Evolutionary conservation across 2,797 vertebrate genomes (phyloP).

Genomic region (Heteromormyrus szaboi): DNA sequence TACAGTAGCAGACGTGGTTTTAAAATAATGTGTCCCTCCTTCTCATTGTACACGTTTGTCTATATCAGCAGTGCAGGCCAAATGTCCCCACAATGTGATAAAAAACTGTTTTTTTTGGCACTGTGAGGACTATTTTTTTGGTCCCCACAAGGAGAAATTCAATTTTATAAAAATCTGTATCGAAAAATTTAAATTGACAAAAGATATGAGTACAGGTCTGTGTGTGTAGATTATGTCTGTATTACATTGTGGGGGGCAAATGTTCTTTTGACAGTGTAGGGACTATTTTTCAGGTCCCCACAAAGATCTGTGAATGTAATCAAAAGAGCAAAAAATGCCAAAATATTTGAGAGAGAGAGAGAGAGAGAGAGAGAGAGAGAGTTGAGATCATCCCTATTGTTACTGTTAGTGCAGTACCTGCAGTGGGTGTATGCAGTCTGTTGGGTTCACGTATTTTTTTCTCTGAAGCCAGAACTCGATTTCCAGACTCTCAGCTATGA

Average conservation of each 20-base stretch:
- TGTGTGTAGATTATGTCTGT: too few relatives aligned
- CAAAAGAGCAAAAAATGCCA: neutral
- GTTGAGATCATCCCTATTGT: neutral
- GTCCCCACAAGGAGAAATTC: neutral
- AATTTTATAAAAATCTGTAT: neutral
- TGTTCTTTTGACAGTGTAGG: neutral
- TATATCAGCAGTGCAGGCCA: neutral
- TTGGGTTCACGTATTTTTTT: neutral
- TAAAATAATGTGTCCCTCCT: neutral
- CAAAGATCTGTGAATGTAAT: neutral
- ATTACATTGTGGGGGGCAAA: neutral
- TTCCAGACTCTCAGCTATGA: neutral
- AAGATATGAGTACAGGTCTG: neutral
- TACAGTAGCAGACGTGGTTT: neutral
- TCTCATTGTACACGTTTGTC: neutral
- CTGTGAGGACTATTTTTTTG: neutral
- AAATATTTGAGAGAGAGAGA: neutral
- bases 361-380: neutral
- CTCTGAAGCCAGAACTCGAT: neutral
- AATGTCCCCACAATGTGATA: neutral
- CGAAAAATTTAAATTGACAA: too few relatives aligned
- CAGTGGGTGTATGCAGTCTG: neutral
- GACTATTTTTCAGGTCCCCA: neutral
- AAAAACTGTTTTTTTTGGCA: neutral
- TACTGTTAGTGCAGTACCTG: neutral